These are phyloP conservation scores for Anthrax anthrax DNA, from an alignment of 2,888 invertebrate species.

Conservation along the genomic window DNA sequence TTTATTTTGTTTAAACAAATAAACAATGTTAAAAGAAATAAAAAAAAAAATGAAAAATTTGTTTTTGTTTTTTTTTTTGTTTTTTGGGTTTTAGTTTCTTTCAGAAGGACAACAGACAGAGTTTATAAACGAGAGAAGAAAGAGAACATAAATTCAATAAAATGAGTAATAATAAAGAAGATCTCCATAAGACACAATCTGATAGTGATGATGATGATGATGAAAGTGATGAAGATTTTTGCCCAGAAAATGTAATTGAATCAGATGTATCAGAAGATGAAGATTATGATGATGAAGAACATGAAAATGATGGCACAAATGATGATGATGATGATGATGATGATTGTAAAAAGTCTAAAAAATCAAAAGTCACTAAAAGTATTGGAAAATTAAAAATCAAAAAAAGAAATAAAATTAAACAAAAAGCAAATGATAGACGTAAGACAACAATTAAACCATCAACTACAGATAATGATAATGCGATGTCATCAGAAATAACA, in stretches of 20 bases:
- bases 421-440: slow-evolving; percentile 5
- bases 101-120: no score
- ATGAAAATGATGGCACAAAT: slow-evolving; percentile 23
- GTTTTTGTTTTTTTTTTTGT: no score
- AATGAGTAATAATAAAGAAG: slow-evolving; percentile 30
- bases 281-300: slow-evolving; percentile 45
- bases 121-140: no score
- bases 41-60: no score
- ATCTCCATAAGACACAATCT: no score
- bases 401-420: slow-evolving; percentile 11
- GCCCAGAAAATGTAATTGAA: slow-evolving; percentile 41
- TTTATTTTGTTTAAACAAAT: no score
- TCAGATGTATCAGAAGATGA: slow-evolving; percentile 17
- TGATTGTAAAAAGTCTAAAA: slow-evolving; percentile 19
- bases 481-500: no score
- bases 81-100: no score
- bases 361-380: slow-evolving; percentile 17
- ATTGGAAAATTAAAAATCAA: no score
- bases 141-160: not conserved
- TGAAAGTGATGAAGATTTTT: slow-evolving; percentile 64
- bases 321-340: slow-evolving; percentile 5
- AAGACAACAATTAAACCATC: not conserved
- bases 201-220: slow-evolving; percentile 61
- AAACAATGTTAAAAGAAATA: no score
- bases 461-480: slow-evolving; percentile 14